These are phyloP conservation scores for Sebastes itinus DNA, from an alignment of 2,797 vertebrate species.

Conservation along the genomic window DNA sequence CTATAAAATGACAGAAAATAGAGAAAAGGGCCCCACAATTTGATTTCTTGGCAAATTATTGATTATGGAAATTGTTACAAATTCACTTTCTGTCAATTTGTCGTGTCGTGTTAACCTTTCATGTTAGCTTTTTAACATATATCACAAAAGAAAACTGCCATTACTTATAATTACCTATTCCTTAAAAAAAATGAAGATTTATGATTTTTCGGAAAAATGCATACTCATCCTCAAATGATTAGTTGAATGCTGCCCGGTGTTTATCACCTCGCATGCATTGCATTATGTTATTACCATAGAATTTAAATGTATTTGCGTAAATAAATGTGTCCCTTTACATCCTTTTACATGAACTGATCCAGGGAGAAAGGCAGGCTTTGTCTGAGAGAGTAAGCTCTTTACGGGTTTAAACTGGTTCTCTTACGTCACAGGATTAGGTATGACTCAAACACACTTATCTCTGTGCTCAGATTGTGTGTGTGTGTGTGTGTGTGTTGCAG, in stretches of 20 bases:
- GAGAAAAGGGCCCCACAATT: too few relatives aligned
- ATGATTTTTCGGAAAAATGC: not conserved
- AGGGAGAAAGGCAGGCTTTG: slow-evolving; percentile 50
- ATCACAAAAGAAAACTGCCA: not conserved
- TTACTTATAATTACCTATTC: not conserved
- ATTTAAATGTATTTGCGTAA: slow-evolving; percentile 21
- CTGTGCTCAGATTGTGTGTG: not conserved
- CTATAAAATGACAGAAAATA: not conserved
- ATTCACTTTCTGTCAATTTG: not conserved
- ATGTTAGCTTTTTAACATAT: not conserved
- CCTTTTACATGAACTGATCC: slow-evolving; percentile 27
- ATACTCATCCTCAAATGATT: not conserved
- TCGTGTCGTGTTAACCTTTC: not conserved
- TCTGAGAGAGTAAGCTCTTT: slow-evolving; percentile 69
- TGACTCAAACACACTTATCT: slow-evolving; percentile 36
- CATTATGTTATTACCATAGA: slow-evolving; percentile 21
- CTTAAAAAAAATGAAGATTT: not conserved
- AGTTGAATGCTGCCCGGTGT: not conserved
- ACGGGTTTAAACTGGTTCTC: slow-evolving; percentile 55
- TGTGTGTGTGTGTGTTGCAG: not conserved
- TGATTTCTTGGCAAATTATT: not conserved
- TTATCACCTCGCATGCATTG: not conserved
- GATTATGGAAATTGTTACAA: not conserved
- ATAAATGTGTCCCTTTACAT: slow-evolving; percentile 36
- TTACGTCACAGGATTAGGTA: slow-evolving; percentile 73